Percentiles rank a stretch among this genome's conserved stretches.
phyloP scores from a whole-genome alignment of 1,140 invertebrate species.

The Papilio polytes region DNA sequence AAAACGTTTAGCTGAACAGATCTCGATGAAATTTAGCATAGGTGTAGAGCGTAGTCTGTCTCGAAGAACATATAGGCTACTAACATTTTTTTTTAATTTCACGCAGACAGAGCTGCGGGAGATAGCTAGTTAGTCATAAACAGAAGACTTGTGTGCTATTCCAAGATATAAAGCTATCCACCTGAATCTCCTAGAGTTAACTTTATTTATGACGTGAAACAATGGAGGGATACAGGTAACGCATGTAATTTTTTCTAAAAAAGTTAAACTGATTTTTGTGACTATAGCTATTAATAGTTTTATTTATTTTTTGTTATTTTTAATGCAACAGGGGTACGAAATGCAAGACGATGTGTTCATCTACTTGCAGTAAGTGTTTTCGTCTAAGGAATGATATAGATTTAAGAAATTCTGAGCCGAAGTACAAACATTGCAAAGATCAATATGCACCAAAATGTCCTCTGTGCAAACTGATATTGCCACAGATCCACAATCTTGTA shows the following conservation, averaged over 20 bases:
- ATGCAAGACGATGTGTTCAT: background rate
- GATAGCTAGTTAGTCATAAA: background rate
- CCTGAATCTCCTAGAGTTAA: background rate
- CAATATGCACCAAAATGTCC: slow-evolving; percentile 48
- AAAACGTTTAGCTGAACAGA: too few species aligned
- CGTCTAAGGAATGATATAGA: background rate
- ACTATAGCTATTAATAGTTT: background rate
- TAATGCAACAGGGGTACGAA: background rate
- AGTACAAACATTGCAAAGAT: slow-evolving; percentile 34
- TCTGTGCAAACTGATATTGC: slow-evolving; percentile 49
- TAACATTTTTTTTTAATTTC: too few species aligned
- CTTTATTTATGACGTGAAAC: background rate
- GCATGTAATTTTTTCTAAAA: background rate
- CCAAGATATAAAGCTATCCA: background rate
- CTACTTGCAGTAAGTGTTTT: background rate
- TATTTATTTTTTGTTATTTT: background rate
- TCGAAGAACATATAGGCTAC: too few species aligned
- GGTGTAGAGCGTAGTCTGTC: too few species aligned
- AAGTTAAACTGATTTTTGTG: background rate
- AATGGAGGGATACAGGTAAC: background rate
- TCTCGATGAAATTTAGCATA: too few species aligned
- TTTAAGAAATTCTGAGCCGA: background rate
- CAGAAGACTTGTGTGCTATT: background rate
- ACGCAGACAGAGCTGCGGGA: too few species aligned
- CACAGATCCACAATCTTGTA: slow-evolving; percentile 48